phyloP scores from a whole-genome alignment of 2,113 vertebrate genomes.

The Rhinopomastus cyanomelas region DNA sequence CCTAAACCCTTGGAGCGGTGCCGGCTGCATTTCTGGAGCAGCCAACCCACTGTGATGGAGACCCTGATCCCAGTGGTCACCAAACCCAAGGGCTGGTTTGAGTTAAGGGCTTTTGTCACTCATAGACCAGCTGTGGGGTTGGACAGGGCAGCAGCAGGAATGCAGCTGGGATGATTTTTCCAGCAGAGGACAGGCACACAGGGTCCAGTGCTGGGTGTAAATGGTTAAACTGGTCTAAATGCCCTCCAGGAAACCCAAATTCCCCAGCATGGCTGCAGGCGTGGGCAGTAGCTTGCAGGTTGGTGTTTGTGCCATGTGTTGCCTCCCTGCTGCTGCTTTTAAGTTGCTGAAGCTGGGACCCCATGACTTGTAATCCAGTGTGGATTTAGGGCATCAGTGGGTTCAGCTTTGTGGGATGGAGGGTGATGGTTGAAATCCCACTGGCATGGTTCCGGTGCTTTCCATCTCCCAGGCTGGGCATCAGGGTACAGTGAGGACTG shows the following conservation, averaged over 20 bases:
- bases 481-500: fast-evolving
- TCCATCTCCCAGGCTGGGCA: background rate
- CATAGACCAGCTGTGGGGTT: background rate
- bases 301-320: background rate
- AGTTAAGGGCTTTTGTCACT: background rate
- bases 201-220: background rate
- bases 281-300: background rate
- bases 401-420: fast-evolving
- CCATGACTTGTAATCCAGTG: fast-evolving
- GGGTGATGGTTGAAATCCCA: background rate
- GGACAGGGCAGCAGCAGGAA: background rate
- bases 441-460: background rate
- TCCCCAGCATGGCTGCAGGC: background rate
- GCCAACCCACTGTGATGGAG: background rate
- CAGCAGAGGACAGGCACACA: fast-evolving
- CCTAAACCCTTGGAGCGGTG: too few relatives aligned
- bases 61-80: background rate
- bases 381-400: background rate
- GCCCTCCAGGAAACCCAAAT: background rate
- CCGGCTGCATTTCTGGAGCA: background rate
- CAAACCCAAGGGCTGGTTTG: background rate
- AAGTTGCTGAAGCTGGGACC: background rate
- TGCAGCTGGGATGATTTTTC: background rate
- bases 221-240: background rate
- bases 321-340: background rate